These are phyloP conservation scores for Salvator merianae DNA, from an alignment of 2,113 vertebrate species.

Conservation along the genomic window DNA sequence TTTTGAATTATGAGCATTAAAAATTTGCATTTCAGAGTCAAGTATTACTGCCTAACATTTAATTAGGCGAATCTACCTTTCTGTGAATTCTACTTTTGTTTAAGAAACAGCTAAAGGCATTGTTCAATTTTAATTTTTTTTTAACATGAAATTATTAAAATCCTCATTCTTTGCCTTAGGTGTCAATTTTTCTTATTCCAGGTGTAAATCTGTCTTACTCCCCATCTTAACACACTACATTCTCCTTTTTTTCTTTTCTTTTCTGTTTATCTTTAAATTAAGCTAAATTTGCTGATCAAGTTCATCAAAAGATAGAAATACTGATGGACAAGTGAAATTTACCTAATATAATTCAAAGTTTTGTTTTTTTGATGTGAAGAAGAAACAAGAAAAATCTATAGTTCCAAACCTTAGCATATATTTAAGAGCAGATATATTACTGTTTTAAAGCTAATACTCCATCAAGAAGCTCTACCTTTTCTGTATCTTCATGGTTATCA, in stretches of 20 bases:
- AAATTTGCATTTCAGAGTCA: background rate
- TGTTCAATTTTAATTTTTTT: background rate
- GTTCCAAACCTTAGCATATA: background rate
- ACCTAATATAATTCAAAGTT: background rate
- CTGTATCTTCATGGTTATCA: constrained; percentile 78
- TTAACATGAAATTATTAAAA: background rate
- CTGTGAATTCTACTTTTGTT: background rate
- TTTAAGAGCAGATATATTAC: background rate
- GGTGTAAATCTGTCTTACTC: background rate
- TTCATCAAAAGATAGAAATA: background rate
- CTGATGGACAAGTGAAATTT: background rate
- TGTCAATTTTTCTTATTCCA: background rate
- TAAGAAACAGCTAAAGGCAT: background rate
- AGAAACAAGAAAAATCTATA: background rate
- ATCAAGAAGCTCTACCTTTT: constrained; percentile 79
- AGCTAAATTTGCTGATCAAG: background rate
- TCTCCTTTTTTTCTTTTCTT: background rate
- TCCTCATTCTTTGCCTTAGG: background rate
- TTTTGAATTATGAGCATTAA: background rate
- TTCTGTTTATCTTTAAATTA: background rate
- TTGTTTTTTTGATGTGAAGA: too few relatives aligned
- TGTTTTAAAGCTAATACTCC: background rate
- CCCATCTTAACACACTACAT: too few relatives aligned
- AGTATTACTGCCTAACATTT: background rate
- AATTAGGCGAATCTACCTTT: background rate